These are phyloP conservation scores for Argynnis bischoffii DNA, from an alignment of 2,888 invertebrate species.

Conservation along the genomic window DNA sequence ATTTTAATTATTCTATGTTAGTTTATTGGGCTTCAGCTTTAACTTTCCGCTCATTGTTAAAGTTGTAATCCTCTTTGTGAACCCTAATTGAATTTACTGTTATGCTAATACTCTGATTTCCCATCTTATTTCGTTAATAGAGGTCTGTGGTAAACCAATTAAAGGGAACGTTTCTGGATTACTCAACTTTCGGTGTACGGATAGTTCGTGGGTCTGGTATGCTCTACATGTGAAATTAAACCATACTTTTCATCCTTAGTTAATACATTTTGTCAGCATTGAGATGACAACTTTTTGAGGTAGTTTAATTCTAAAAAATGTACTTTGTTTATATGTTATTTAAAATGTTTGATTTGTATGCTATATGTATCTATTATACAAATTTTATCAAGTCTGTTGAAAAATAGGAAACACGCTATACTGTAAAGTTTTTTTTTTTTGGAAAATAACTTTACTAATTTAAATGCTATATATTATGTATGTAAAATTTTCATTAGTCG, in stretches of 20 bases:
- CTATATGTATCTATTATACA: no score
- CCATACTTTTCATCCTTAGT: neutral
- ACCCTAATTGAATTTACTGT: constrained; percentile 82
- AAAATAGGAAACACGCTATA: no score
- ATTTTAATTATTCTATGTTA: constrained; percentile 78
- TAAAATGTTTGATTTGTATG: no score
- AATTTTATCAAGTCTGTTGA: no score
- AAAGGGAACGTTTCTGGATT: constrained; percentile 79
- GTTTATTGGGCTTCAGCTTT: constrained; percentile 71
- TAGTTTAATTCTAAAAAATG: no score
- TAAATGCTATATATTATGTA: neutral
- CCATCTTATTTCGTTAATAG: constrained; percentile 82
- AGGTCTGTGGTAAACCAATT: constrained; percentile 81
- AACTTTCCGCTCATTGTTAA: constrained; percentile 80
- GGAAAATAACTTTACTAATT: neutral
- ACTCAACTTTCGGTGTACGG: constrained; percentile 72
- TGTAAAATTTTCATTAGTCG: neutral
- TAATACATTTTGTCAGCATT: constrained; percentile 6
- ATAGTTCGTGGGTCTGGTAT: constrained; percentile 65
- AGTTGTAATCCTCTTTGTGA: constrained; percentile 82
- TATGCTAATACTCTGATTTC: constrained; percentile 83
- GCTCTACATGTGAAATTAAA: constrained; percentile 56
- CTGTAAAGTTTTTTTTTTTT: no score
- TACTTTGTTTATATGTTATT: no score
- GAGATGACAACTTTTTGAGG: no score